Evolutionary conservation across 2,888 invertebrate species (phyloP).

Genomic region (Fabriciana adippe): DNA sequence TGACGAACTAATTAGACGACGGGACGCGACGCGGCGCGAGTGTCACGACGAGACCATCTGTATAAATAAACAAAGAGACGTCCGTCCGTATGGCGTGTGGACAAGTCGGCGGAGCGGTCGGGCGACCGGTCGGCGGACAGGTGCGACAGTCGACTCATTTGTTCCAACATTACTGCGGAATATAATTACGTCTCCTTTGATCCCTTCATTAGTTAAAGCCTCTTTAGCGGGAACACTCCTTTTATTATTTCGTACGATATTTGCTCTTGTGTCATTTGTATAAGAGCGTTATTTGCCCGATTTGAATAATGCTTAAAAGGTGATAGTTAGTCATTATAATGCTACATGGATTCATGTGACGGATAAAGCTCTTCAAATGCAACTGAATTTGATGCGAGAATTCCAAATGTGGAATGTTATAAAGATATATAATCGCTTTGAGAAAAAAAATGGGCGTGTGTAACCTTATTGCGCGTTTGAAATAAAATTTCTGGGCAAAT

Average conservation of each 20-base stretch:
- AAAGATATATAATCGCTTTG: no score
- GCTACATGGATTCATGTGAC: constrained; percentile 32
- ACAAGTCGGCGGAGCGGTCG: constrained; percentile 23
- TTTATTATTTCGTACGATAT: no score
- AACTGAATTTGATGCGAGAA: no score
- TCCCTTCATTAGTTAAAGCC: constrained; percentile 45
- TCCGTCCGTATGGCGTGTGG: not conserved
- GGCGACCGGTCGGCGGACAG: constrained; percentile 44
- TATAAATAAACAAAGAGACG: not conserved
- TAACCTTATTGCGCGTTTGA: no score
- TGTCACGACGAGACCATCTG: not conserved
- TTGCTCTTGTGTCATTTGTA: no score
- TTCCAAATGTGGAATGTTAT: no score
- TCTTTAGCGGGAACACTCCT: constrained; percentile 38
- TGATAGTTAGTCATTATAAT: constrained; percentile 5
- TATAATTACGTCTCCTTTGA: constrained; percentile 50
- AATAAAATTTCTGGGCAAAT: no score
- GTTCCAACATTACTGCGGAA: constrained; percentile 51
- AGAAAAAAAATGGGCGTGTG: no score
- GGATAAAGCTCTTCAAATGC: constrained; percentile 24
- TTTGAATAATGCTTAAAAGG: no score
- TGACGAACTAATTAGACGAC: constrained; percentile 16
- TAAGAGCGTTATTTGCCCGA: no score
- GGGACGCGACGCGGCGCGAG: constrained; percentile 18
- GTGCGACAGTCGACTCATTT: constrained; percentile 45